These are phyloP conservation scores for Rhopalosiphum maidis DNA, from an alignment of 1,140 invertebrate genomes.

Conservation along the genomic window DNA sequence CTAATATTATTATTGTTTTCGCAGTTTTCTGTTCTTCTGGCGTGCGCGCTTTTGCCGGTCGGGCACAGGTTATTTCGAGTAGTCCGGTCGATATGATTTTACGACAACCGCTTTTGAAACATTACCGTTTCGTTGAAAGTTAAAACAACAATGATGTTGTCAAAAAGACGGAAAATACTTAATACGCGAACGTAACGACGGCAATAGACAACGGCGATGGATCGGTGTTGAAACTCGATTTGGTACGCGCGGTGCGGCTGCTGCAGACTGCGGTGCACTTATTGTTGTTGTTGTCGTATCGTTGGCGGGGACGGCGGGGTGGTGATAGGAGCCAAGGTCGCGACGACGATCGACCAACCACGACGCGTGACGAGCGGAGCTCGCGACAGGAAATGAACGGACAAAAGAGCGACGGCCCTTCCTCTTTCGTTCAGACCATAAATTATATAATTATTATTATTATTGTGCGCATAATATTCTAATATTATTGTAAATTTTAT, in stretches of 20 bases:
- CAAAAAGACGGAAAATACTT: background rate
- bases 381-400: background rate
- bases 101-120: background rate
- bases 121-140: background rate
- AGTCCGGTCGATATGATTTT: background rate
- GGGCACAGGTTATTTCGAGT: background rate
- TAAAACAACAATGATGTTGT: too few relatives aligned
- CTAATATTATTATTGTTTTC: background rate
- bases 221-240: background rate
- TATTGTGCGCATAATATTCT: background rate
- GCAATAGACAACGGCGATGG: background rate
- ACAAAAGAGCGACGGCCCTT: background rate
- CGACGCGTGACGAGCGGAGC: background rate
- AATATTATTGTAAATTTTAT: background rate
- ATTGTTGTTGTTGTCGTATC: background rate
- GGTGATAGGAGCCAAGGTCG: slow-evolving; percentile 10
- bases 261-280: background rate
- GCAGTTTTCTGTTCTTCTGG: background rate
- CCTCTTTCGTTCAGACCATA: background rate
- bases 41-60: background rate
- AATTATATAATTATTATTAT: background rate
- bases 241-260: background rate
- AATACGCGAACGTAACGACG: background rate
- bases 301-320: background rate
- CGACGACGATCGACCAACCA: background rate